These are phyloP conservation scores for Vireo altiloquus DNA, from an alignment of 2,113 vertebrate species.

Conservation along the genomic window DNA sequence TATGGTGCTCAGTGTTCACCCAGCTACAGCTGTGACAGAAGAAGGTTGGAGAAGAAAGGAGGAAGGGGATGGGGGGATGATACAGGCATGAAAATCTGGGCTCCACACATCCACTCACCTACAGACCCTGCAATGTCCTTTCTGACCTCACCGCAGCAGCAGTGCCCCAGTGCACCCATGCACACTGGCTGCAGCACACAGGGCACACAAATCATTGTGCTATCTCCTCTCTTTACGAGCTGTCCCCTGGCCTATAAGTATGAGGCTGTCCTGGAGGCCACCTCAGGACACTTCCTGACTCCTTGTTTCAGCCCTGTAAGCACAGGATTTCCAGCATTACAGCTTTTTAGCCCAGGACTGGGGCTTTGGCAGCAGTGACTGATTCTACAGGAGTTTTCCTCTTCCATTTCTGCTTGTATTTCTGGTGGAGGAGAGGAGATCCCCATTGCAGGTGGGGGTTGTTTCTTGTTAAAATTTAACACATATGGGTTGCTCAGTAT, in stretches of 20 bases:
- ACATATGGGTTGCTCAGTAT: neutral
- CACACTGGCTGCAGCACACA: neutral
- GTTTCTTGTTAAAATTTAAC: neutral
- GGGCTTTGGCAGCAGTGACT: neutral
- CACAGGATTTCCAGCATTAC: neutral
- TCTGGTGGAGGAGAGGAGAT: neutral
- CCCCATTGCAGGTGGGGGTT: neutral
- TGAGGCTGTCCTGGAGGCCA: neutral
- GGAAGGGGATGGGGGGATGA: neutral
- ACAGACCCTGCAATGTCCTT: neutral
- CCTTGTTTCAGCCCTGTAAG: neutral
- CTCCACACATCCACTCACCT: neutral
- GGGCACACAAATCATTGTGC: neutral
- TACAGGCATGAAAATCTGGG: neutral
- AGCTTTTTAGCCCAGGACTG: neutral
- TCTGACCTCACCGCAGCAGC: neutral
- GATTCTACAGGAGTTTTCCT: neutral
- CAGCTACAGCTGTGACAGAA: neutral
- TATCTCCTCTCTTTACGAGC: neutral
- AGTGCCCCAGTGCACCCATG: neutral
- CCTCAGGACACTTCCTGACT: neutral
- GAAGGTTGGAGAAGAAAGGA: neutral
- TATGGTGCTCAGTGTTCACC: rapidly evolving
- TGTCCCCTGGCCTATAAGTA: too few relatives aligned
- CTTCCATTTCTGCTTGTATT: neutral